A percentile compares a stretch with the other conserved stretches of the same genome.
phyloP scores from a whole-genome alignment of 2,797 vertebrate species.

The Aratinga solstitialis region DNA sequence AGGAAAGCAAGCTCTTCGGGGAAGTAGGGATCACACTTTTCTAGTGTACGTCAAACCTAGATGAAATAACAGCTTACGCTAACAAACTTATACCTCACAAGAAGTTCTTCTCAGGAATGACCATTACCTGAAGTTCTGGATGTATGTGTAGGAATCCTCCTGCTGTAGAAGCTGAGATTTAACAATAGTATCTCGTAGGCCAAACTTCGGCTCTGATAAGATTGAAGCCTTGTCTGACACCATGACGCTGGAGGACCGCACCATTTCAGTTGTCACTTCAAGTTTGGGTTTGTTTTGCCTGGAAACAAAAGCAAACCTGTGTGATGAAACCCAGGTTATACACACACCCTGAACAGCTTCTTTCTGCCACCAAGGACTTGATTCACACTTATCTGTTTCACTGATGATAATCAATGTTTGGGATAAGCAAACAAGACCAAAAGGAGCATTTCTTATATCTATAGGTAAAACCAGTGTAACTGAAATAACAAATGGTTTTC shows the following conservation, averaged over 20 bases:
- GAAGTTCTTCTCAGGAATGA: background rate
- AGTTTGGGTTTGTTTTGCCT: conserved; percentile 78
- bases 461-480: background rate
- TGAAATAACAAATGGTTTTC: background rate
- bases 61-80: background rate
- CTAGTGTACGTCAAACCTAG: background rate
- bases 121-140: conserved; percentile 87
- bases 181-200: conserved; percentile 89
- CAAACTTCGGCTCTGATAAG: conserved; percentile 86
- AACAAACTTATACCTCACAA: background rate
- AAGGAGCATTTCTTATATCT: background rate
- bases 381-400: background rate
- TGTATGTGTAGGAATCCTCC: conserved; percentile 87
- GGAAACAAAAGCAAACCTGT: background rate
- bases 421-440: background rate
- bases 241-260: conserved; percentile 81
- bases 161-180: conserved; percentile 87
- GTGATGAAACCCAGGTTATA: background rate
- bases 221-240: conserved; percentile 85
- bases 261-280: conserved; percentile 82
- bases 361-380: background rate
- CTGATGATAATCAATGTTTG: background rate
- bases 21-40: background rate
- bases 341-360: background rate
- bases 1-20: background rate